These are phyloP conservation scores for Lucinisca nassula DNA, from an alignment of 2,888 invertebrate genomes.

Conservation along the genomic window DNA sequence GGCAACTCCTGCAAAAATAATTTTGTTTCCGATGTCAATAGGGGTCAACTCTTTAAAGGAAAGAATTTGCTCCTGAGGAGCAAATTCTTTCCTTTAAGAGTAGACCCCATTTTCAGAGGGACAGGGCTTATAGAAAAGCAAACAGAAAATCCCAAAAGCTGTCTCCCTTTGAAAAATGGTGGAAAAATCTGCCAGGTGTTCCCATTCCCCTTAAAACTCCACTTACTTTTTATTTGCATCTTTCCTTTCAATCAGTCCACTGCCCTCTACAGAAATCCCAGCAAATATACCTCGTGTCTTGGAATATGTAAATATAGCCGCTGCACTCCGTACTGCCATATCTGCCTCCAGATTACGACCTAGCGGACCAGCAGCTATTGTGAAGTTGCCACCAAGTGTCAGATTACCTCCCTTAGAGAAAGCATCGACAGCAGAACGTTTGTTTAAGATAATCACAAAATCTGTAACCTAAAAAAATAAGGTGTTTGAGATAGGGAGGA, in stretches of 20 bases:
- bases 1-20: too few species aligned
- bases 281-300: conserved; percentile 86
- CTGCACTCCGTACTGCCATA: conserved; percentile 83
- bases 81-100: too few species aligned
- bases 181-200: too few species aligned
- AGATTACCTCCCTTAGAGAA: conserved; percentile 87
- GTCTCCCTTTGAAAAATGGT: too few species aligned
- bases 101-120: too few species aligned
- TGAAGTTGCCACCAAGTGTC: conserved; percentile 86
- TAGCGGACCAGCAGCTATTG: conserved; percentile 86
- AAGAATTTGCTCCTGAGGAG: too few species aligned
- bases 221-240: conserved; percentile 86
- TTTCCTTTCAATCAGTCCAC: conserved; percentile 85
- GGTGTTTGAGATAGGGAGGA: too few species aligned
- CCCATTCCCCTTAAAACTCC: too few species aligned
- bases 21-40: too few species aligned
- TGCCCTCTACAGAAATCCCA: conserved; percentile 86
- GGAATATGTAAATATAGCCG: conserved; percentile 86
- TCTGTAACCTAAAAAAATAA: conserved; percentile 85
- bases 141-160: too few species aligned
- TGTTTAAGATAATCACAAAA: conserved; percentile 86
- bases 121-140: too few species aligned
- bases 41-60: too few species aligned
- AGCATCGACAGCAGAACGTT: conserved; percentile 83
- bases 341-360: conserved; percentile 85